Conservation (phyloP, 2,888 invertebrate species). For the Pyrrhosoma nymphula region DNA sequence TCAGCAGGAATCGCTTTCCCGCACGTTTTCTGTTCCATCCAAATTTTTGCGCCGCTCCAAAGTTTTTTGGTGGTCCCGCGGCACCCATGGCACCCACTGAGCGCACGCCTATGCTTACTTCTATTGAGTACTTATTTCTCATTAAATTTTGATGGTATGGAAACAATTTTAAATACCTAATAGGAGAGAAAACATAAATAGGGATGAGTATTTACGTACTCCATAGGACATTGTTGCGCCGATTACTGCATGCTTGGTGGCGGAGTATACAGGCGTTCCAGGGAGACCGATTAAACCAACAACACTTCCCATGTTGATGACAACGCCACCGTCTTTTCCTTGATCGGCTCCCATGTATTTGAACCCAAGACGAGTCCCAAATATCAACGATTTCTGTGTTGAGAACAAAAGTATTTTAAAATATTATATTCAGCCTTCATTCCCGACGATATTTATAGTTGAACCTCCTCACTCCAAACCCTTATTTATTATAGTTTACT, state of each 20-base stretch:
- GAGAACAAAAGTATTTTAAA: not conserved
- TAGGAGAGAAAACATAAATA: not conserved
- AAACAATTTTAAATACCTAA: no score
- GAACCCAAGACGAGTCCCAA: slow-evolving; percentile 41
- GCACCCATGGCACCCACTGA: not conserved
- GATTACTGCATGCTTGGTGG: slow-evolving; percentile 44
- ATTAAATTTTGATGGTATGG: no score
- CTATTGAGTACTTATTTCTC: no score
- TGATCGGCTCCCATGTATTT: slow-evolving; percentile 59
- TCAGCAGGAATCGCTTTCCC: no score
- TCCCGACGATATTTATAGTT: no score
- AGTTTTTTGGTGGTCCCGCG: no score
- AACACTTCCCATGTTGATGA: slow-evolving; percentile 44
- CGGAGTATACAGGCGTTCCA: slow-evolving; percentile 33
- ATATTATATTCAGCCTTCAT: not conserved
- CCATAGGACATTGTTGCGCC: slow-evolving; percentile 1
- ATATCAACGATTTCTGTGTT: not conserved
- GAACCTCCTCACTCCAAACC: no score
- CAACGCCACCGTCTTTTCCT: slow-evolving; percentile 48
- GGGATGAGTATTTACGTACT: not conserved
- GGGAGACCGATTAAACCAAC: not conserved
- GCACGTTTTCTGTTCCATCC: no score
- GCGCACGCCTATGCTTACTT: no score
- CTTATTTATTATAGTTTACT: no score
- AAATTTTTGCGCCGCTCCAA: no score